Conservation (phyloP, 1,140 invertebrate genomes). For the Araneus ventricosus region DNA sequence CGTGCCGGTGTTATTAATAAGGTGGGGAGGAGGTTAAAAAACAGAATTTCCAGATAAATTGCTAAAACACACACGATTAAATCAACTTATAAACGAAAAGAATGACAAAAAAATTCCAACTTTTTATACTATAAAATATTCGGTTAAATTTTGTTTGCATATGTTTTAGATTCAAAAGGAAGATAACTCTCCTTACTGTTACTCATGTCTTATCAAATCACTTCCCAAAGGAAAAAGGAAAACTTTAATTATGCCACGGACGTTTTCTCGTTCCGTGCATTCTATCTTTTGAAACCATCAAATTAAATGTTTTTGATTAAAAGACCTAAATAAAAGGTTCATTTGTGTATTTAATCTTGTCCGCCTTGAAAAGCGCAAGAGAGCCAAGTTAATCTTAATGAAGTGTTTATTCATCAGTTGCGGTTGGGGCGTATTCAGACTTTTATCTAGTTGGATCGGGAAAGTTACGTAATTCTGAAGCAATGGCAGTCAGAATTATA, state of each 20-base stretch:
- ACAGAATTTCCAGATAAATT: neutral
- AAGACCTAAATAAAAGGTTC: neutral
- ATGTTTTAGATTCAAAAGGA: neutral
- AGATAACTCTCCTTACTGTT: neutral
- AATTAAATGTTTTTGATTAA: constrained; percentile 6
- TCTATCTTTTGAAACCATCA: neutral
- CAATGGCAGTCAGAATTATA: no score
- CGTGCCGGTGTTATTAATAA: neutral
- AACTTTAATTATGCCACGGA: neutral
- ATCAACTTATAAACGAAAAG: neutral
- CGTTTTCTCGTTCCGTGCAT: neutral
- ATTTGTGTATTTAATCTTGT: neutral
- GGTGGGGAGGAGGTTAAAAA: neutral
- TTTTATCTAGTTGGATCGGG: neutral
- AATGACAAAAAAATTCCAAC: neutral
- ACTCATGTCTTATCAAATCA: no score
- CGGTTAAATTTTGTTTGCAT: neutral
- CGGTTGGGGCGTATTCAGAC: neutral
- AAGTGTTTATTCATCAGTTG: neutral
- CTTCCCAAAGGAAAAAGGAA: neutral
- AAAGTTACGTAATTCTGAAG: neutral
- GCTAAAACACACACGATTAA: neutral
- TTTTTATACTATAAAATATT: neutral
- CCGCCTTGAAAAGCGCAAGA: neutral
- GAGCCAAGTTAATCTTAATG: neutral